Conservation (phyloP, 2,113 vertebrate genomes). For the Eudyptes chrysolophus region DNA sequence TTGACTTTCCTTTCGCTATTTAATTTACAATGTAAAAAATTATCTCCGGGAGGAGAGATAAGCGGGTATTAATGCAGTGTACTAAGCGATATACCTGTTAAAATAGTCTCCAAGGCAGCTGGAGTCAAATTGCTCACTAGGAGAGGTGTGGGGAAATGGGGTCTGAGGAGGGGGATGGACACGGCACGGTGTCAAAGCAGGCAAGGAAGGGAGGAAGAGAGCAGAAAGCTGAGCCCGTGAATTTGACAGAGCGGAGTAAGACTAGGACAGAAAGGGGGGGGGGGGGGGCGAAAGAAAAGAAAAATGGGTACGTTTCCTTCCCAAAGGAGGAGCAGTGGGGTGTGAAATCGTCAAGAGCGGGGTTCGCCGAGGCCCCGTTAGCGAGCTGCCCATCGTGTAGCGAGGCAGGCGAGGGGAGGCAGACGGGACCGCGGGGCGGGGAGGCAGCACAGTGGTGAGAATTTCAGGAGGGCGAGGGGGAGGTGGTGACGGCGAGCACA, state of each 20-base stretch:
- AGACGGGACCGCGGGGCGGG: fast-evolving
- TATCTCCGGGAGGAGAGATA: conserved; percentile 20
- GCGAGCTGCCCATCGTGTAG: fast-evolving
- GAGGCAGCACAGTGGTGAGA: fast-evolving
- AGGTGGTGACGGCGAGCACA: fast-evolving
- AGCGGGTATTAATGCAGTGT: conserved; percentile 20
- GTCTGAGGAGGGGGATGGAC: neutral
- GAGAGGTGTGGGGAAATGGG: neutral
- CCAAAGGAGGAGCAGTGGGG: neutral
- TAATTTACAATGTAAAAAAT: conserved; percentile 12
- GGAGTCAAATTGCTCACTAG: neutral
- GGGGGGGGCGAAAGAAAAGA: neutral
- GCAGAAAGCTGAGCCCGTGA: neutral
- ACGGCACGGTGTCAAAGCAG: fast-evolving
- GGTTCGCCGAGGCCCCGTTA: fast-evolving
- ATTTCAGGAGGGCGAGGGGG: fast-evolving
- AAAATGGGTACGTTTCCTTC: fast-evolving
- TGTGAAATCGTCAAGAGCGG: neutral
- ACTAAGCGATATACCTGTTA: neutral
- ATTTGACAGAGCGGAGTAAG: neutral
- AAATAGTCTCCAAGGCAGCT: neutral
- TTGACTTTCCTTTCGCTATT: neutral
- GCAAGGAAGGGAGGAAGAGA: neutral
- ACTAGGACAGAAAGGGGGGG: neutral
- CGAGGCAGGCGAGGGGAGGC: neutral